Evolutionary conservation across 2,797 vertebrate genomes (phyloP), one percentile per base, ranked within the genome.

Genomic region (Hybognathus amarus): DNA sequence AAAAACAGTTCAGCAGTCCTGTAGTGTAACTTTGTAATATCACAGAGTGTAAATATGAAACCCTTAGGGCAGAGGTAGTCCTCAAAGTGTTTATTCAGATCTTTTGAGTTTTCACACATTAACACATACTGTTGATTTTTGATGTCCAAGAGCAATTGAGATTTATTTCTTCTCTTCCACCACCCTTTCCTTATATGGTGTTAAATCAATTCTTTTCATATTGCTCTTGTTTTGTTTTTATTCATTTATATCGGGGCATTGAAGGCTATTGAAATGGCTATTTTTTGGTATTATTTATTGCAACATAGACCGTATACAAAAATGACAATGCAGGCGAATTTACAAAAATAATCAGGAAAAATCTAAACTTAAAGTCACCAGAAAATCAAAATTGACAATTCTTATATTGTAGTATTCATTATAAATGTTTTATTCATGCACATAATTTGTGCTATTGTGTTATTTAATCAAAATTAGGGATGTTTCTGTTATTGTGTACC

Each of bases 61-160:
- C 81, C 81, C 73, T 83, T 30, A 33, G 73, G 63, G 47, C 64
- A 33, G 77, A 6, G 22, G 8, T 6, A 13, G 8, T 52, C 47
- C 30, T 67, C 61, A 47, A 66, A 78, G 27, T 68, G 11, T 22
- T 42, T 47, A 50, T 66, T 66, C 76, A 78, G 27, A 78, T 66
- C 24, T 63, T 77, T 24, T 77, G 27, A 20, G n/a, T 27, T 13
- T 61, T 45, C 15, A 45, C 22, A 27, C 10, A 42, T 27, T 27
- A n/a, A 63, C 27, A 77, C 22, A 27, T 3, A 38, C 11, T 77
- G 8, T 27, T 40, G 54, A 45, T 24, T 17, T 27, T 42, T 77
- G 24, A 71, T 4, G 15, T 50, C 69, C 42, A 71, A 50, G 45
- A 47, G 24, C 15, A n/a, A 18, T 5, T 50, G 8, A 33, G 6